Percentiles rank a stretch among this genome's conserved stretches.
phyloP scores from a whole-genome alignment of 2,113 vertebrate species.

The Chascanopsetta lugubris region DNA sequence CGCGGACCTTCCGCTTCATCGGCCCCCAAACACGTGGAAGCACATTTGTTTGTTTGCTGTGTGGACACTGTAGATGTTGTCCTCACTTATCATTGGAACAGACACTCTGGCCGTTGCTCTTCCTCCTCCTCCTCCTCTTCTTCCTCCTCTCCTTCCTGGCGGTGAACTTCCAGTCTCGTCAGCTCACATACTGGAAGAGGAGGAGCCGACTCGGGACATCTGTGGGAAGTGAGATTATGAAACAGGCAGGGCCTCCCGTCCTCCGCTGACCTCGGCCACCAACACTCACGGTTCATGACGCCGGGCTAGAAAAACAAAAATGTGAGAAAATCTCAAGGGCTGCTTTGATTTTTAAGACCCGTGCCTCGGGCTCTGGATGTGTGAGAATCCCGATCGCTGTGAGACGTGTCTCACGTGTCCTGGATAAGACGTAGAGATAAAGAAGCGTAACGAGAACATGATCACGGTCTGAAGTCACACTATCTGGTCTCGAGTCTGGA shows the following conservation, averaged over 20 bases:
- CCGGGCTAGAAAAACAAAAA: not conserved
- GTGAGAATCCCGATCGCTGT: slow-evolving; percentile 1
- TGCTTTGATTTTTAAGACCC: not conserved
- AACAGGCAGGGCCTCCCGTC: slow-evolving; percentile 49
- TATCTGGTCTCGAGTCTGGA: too few species aligned
- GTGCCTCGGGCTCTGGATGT: not conserved
- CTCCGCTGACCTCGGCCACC: slow-evolving; percentile 43
- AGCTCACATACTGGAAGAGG: slow-evolving; percentile 58
- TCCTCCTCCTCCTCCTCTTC: not conserved
- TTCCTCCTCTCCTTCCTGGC: slow-evolving; percentile 10
- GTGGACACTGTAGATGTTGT: not conserved
- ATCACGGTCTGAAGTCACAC: too few species aligned
- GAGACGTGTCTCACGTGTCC: not conserved
- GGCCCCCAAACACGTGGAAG: not conserved
- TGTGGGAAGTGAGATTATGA: slow-evolving; percentile 71
- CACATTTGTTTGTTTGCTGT: not conserved
- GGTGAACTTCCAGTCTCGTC: slow-evolving; percentile 51
- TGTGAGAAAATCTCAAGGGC: slow-evolving; percentile 4
- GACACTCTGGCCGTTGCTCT: not conserved
- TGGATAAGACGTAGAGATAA: too few species aligned
- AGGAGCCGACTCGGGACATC: slow-evolving; percentile 56
- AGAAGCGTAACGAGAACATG: too few species aligned
- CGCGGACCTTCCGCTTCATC: too few species aligned
- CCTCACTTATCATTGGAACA: not conserved
- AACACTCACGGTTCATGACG: slow-evolving; percentile 9